phyloP scores from a whole-genome alignment of 2,888 invertebrate genomes.

The Nomada ruficornis region DNA sequence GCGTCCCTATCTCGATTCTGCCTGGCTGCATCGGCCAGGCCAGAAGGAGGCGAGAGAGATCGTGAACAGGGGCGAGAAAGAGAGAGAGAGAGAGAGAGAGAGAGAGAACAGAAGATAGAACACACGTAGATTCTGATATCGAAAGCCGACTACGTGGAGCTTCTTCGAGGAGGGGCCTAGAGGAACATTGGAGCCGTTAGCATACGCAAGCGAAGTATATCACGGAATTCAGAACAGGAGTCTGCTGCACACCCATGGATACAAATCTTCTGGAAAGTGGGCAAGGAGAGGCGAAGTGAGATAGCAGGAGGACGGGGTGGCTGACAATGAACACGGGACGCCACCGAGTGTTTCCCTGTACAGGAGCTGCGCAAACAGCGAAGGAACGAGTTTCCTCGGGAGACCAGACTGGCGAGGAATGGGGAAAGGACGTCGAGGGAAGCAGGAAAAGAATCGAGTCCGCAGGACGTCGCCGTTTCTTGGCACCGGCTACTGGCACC shows the following conservation, averaged over 20 bases:
- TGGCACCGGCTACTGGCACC: slow-evolving; percentile 52
- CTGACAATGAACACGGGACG: slow-evolving; percentile 49
- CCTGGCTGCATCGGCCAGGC: slow-evolving; percentile 1
- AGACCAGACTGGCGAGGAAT: slow-evolving; percentile 27
- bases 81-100: neutral
- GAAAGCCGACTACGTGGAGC: slow-evolving; percentile 32
- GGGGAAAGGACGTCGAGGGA: slow-evolving; percentile 10
- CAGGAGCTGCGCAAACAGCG: slow-evolving; percentile 52
- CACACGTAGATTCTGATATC: slow-evolving; percentile 28
- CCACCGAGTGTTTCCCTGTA: slow-evolving; percentile 52
- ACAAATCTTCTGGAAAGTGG: slow-evolving; percentile 67
- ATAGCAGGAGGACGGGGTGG: slow-evolving; percentile 18
- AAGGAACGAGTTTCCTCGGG: slow-evolving; percentile 43
- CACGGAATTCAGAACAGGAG: slow-evolving; percentile 64
- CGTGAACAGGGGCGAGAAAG: neutral
- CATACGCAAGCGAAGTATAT: slow-evolving; percentile 66
- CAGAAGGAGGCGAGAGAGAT: neutral
- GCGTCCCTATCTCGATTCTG: slow-evolving; percentile 36
- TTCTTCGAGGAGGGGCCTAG: slow-evolving; percentile 3
- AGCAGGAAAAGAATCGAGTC: slow-evolving; percentile 71
- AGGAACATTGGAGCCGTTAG: slow-evolving; percentile 23
- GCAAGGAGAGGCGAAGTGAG: slow-evolving; percentile 21
- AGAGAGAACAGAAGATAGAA: neutral
- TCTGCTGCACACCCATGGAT: slow-evolving; percentile 57
- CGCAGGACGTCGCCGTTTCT: slow-evolving; percentile 67